A percentile compares a stretch with the other conserved stretches of the same genome.
Evolutionary conservation across 2,888 invertebrate species (phyloP).

Genomic region (Cremastinae sp.): DNA sequence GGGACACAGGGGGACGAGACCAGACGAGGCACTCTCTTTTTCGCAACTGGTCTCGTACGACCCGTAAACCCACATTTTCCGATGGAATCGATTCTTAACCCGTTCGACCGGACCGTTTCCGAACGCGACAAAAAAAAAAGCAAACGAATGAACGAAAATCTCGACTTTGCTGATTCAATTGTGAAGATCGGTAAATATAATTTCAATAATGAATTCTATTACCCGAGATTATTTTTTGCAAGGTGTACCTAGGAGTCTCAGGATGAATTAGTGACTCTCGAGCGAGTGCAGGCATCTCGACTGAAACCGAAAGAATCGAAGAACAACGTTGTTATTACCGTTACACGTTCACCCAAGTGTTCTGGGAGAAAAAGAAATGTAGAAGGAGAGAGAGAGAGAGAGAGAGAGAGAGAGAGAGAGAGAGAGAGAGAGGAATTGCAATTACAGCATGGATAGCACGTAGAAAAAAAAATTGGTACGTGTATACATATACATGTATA

Average conservation of each 20-base stretch:
- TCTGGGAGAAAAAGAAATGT: conserved; percentile 20
- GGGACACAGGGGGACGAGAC: conserved; percentile 21
- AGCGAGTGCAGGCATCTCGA: conserved; percentile 53
- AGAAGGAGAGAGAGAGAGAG: conserved; percentile 38
- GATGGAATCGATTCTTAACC: conserved; percentile 40
- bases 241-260: no score
- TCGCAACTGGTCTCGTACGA: conserved; percentile 64
- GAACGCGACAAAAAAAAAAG: conserved; percentile 2
- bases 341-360: conserved; percentile 72
- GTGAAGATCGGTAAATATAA: no score
- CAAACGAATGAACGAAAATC: conserved; percentile 1
- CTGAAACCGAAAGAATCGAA: conserved; percentile 69
- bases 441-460: no score
- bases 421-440: no score
- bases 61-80: conserved; percentile 71
- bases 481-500: no score
- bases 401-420: conserved; percentile 11
- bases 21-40: conserved; percentile 55
- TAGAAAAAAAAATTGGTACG: no score
- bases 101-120: conserved; percentile 35
- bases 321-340: conserved; percentile 67
- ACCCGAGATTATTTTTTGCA: conserved; percentile 67
- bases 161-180: no score
- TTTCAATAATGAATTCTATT: no score
- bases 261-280: no score